Evolutionary conservation across 2,888 invertebrate species (phyloP), one percentile per base, ranked within the genome.

Genomic region (Lepidonotus clava): DNA sequence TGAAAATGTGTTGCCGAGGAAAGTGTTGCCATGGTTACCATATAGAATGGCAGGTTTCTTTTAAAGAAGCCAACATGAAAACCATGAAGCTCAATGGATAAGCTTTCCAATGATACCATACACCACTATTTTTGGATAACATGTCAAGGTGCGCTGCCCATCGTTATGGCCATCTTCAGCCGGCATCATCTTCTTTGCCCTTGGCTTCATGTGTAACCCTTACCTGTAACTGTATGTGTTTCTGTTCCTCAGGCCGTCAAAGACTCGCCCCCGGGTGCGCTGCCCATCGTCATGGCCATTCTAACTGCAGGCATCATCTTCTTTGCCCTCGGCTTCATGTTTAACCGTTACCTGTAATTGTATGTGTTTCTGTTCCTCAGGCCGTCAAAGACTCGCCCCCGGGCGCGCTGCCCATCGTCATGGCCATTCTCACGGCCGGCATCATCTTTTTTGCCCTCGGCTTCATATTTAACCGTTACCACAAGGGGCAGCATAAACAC

Each of bases 261-360:
- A 46, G 41, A 28, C 11, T 41, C 46, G 18, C 4, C 21, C 1
- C 46, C 46, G 24, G 46, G 80, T 11, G 41, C 86, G 8, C 36
- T 86, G 8, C 46, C 56, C 14, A 77, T 86, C 51, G 14, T 66
- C 1, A 80, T 80, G 53, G 56, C 80, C 1, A 51, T 61, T 24
- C 14, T 80, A 2, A 86, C 86, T 34, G 34, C 38, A 0, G 86
- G 77, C 4, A 36, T 86, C 24, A 24, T 86, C 36, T 86, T 77
- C 56, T 86, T 86, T 28, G 36, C 40, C 40, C 11, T 86, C 24
- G 86, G 86, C 40, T 86, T 86, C 56, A 80, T 51, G 76, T 46
- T 32, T 53, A 38, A 71, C 46, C 67, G 85, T 24, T 83, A 51
- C 11, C 51, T 14, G 51, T 11, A 14, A 51, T 14, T 14, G 51